A percentile compares a stretch with the other conserved stretches of the same genome.
phyloP scores from a whole-genome alignment of 2,113 vertebrate genomes.

The Chionodraco myersi region DNA sequence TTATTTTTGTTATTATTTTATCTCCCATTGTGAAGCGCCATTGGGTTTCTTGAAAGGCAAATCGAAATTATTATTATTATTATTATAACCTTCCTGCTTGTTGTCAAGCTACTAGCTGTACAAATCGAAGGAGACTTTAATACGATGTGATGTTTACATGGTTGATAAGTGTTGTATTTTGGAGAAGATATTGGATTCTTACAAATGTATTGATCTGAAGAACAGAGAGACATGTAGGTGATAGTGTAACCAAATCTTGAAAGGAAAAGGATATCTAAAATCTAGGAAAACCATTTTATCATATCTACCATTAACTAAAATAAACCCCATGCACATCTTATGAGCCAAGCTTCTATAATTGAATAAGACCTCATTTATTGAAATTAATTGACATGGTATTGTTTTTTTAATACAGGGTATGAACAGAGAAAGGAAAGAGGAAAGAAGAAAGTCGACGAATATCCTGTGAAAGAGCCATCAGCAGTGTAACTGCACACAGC shows the following conservation, averaged over 20 bases:
- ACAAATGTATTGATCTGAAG: background rate
- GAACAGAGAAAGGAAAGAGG: background rate
- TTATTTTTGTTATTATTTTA: too few relatives aligned
- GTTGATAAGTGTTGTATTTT: background rate
- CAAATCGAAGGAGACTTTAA: slow-evolving; percentile 2
- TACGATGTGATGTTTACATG: slow-evolving; percentile 9
- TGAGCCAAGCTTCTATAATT: too few relatives aligned
- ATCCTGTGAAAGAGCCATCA: background rate
- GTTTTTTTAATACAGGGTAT: background rate
- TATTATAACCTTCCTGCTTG: background rate
- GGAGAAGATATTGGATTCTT: background rate
- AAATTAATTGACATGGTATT: too few relatives aligned
- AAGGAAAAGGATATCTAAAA: background rate
- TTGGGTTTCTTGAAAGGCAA: too few relatives aligned
- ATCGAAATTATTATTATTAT: too few relatives aligned
- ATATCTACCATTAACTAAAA: background rate
- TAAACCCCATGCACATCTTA: too few relatives aligned
- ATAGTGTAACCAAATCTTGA: background rate
- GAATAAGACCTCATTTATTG: too few relatives aligned
- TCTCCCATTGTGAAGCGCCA: too few relatives aligned
- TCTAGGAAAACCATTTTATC: background rate
- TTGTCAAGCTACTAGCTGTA: slow-evolving; percentile 5
- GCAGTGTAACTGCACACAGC: background rate
- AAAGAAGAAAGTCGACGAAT: background rate
- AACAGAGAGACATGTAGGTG: background rate